Evolutionary conservation across 37 sponge, comb jelly and placozoan genomes (phyloP).

Genomic region (Eunapius fragilis): DNA sequence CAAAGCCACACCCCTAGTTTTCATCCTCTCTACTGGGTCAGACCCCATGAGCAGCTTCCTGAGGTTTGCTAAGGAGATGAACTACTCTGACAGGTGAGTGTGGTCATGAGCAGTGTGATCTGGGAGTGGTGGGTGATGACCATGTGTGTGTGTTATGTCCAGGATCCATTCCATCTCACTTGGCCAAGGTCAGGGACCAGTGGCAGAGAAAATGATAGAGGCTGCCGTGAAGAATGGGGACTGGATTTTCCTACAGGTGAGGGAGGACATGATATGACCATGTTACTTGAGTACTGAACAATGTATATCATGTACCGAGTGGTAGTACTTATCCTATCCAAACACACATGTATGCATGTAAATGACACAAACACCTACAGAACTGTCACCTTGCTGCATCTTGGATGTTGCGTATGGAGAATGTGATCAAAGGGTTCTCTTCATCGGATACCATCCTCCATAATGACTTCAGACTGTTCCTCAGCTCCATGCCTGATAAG

Average conservation of each 20-base stretch:
- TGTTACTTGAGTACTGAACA: too few relatives aligned
- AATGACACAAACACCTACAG: too few relatives aligned
- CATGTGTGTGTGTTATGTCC: neutral
- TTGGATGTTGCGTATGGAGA: conserved; percentile 98
- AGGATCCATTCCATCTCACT: conserved; percentile 95
- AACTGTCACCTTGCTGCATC: conserved; percentile 99
- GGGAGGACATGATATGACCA: too few relatives aligned
- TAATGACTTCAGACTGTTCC: conserved; percentile 91
- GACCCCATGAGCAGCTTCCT: conserved; percentile 97
- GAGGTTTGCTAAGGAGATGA: conserved; percentile 94
- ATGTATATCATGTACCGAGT: too few relatives aligned
- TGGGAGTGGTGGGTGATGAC: neutral
- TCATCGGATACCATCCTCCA: conserved; percentile 83
- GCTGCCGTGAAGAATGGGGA: conserved; percentile 86
- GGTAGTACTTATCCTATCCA: neutral
- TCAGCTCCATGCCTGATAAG: conserved; percentile 96
- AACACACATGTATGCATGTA: neutral
- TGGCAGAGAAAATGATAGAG: conserved; percentile 92
- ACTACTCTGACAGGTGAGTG: conserved; percentile 84
- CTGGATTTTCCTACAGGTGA: conserved; percentile 97
- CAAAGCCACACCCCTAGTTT: conserved; percentile 90
- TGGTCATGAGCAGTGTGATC: neutral
- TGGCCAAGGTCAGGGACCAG: conserved; percentile 99
- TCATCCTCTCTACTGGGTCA: conserved; percentile 97
- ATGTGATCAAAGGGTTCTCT: conserved; percentile 83